Evolutionary conservation across 2,113 vertebrate species (phyloP).

Genomic region (Melanotaenia duboulayi): DNA sequence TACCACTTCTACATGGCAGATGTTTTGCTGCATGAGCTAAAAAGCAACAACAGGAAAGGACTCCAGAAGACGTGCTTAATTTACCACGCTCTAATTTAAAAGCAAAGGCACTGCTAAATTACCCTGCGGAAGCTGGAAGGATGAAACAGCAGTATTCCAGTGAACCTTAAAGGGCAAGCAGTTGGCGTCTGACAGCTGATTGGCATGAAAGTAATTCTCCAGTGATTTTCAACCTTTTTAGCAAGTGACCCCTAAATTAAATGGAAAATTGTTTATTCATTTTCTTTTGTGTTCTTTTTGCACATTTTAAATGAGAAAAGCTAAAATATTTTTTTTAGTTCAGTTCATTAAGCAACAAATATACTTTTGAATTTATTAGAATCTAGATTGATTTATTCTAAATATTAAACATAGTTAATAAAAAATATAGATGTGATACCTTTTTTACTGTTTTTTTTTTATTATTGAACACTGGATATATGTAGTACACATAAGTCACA

Average conservation of each 20-base stretch:
- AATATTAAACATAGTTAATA: no score
- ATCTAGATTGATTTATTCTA: no score
- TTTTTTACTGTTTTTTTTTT: no score
- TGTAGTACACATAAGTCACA: no score
- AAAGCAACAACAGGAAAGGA: conserved; percentile 22
- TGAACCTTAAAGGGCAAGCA: conserved; percentile 41
- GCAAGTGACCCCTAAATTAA: conserved; percentile 23
- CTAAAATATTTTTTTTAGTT: neutral
- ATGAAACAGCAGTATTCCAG: conserved; percentile 25
- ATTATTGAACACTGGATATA: no score
- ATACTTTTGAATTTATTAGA: no score
- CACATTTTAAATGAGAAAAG: no score
- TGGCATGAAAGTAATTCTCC: conserved; percentile 20
- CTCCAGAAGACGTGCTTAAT: conserved; percentile 20
- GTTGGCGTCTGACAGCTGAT: conserved; percentile 48
- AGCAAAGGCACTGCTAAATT: conserved; percentile 19
- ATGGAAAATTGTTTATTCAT: conserved; percentile 2
- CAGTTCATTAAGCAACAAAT: neutral
- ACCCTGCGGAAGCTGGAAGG: conserved; percentile 11
- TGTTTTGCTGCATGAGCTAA: conserved; percentile 24
- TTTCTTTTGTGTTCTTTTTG: neutral
- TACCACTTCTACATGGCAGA: neutral
- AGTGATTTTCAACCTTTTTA: conserved; percentile 30
- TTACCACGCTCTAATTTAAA: conserved; percentile 33
- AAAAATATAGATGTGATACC: neutral